These are phyloP conservation scores for Dermatophagoides farinae DNA, from an alignment of 1,140 invertebrate genomes.

Conservation along the genomic window DNA sequence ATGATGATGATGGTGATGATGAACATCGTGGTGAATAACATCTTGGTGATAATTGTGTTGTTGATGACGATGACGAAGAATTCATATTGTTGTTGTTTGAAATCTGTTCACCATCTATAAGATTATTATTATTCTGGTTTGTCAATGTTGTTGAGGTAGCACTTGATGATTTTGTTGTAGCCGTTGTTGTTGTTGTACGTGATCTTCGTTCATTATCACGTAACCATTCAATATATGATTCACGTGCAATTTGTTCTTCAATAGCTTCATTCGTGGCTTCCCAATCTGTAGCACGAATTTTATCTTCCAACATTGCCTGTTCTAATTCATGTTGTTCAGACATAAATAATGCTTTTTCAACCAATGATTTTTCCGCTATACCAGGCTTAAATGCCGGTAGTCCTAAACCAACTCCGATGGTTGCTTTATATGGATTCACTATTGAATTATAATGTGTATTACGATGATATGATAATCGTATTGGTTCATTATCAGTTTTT, in stretches of 20 bases:
- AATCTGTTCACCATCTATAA: too few species aligned
- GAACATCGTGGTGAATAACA: background rate
- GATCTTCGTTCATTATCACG: slow-evolving; percentile 43
- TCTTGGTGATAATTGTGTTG: too few species aligned
- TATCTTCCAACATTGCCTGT: slow-evolving; percentile 79
- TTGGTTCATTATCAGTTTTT: slow-evolving; percentile 55
- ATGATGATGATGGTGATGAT: background rate
- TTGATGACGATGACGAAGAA: too few species aligned
- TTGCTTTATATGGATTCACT: slow-evolving; percentile 63
- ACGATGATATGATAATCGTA: slow-evolving; percentile 71
- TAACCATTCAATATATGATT: slow-evolving; percentile 72
- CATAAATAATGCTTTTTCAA: slow-evolving; percentile 53
- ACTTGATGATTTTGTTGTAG: slow-evolving; percentile 4
- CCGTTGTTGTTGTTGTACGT: background rate
- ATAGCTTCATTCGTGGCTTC: slow-evolving; percentile 80
- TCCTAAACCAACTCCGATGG: slow-evolving; percentile 64
- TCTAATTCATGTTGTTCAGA: slow-evolving; percentile 72
- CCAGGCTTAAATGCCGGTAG: slow-evolving; percentile 63
- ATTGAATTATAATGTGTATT: slow-evolving; percentile 78
- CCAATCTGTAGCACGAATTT: slow-evolving; percentile 74
- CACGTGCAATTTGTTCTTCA: slow-evolving; percentile 66
- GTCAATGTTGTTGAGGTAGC: too few species aligned
- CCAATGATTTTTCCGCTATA: slow-evolving; percentile 44
- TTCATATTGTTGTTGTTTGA: too few species aligned
- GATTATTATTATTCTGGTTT: too few species aligned